Evolutionary conservation across 2,797 vertebrate genomes (phyloP), one percentile per base, ranked within the genome.

Genomic region (Gymnoscopelus microlampas): DNA sequence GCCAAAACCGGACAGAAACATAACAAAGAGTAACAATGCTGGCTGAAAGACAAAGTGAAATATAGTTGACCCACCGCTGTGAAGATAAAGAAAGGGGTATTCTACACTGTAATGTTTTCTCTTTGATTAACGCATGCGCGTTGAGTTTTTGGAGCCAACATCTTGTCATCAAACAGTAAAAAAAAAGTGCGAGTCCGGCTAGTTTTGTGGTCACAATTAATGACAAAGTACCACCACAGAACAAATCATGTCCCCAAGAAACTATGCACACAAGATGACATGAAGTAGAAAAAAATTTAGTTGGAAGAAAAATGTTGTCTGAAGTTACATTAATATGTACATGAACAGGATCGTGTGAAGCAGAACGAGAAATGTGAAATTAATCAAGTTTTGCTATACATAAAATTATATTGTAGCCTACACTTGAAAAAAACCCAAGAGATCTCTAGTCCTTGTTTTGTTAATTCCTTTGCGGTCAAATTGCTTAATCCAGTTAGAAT

Each of bases 21-120:
- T 15, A 78, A 73, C 82, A 81, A 53, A 24, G 6, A 62, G 67
- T 23, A 80, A 84, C 81, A 82, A 80, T 76, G 66, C 71, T 8
- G 75, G 61, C 51, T n/a, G 39, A 68, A 55, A 70, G 59, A 63
- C 73, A 59, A 70, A 2, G n/a, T 73, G 65, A 26, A 26, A 66
- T 62, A 60, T 53, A 75, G 66, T 68, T 62, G 53, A 12, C 24
- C 32, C 0, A 2, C 39, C 39, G 39, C 39, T 44, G 39, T 12
- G 14, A 13, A 49, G 68, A 68, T 69, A 32, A 58, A 26, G 26
- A 14, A 19, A 13, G 9, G 29, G 53, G 48, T 59, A 49, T 58
- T 53, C 24, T 57, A 24, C 23, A 19, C 39, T 10, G 50, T 5
- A 55, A 4, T 60, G 44, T 54, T 70, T 80, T 66, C 23, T 63